These are phyloP conservation scores for Pissodes strobi DNA, from an alignment of 1,140 invertebrate species.

Conservation along the genomic window DNA sequence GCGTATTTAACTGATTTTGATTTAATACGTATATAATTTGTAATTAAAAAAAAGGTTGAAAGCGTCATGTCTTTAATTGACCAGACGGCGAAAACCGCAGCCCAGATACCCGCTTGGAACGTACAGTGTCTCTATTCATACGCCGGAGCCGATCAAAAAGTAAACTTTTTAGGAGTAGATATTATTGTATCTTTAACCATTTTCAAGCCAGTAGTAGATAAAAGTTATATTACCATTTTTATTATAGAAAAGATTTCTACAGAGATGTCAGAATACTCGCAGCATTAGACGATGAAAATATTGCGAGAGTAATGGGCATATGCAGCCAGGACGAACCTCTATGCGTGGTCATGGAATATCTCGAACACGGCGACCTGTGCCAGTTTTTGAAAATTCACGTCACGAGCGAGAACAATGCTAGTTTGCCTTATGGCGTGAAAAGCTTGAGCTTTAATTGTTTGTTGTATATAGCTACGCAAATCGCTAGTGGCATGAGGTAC, in stretches of 20 bases:
- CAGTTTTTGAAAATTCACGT: conserved; percentile 77
- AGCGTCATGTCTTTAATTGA: too few relatives aligned
- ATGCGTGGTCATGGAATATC: conserved; percentile 88
- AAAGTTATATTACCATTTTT: background rate
- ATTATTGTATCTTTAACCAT: too few relatives aligned
- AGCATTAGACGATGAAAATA: conserved; percentile 82
- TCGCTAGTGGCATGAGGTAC: conserved; percentile 86
- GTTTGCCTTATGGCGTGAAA: conserved; percentile 65
- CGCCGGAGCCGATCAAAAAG: too few relatives aligned
- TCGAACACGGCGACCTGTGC: conserved; percentile 87
- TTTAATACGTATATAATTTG: too few relatives aligned
- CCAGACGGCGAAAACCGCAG: too few relatives aligned
- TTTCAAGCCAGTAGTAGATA: too few relatives aligned
- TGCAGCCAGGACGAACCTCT: conserved; percentile 81
- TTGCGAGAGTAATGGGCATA: conserved; percentile 84
- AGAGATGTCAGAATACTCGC: conserved; percentile 87
- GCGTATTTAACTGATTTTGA: too few relatives aligned
- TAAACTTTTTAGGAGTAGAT: too few relatives aligned
- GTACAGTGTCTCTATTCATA: too few relatives aligned
- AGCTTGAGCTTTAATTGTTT: conserved; percentile 75
- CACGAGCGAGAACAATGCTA: conserved; percentile 61
- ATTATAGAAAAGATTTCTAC: conserved; percentile 81
- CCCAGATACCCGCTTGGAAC: too few relatives aligned
- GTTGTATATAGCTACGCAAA: conserved; percentile 82
- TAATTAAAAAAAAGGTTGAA: too few relatives aligned